Evolutionary conservation across 2,113 vertebrate species (phyloP), one percentile per base, ranked within the genome.

Genomic region (Neofelis nebulosa): DNA sequence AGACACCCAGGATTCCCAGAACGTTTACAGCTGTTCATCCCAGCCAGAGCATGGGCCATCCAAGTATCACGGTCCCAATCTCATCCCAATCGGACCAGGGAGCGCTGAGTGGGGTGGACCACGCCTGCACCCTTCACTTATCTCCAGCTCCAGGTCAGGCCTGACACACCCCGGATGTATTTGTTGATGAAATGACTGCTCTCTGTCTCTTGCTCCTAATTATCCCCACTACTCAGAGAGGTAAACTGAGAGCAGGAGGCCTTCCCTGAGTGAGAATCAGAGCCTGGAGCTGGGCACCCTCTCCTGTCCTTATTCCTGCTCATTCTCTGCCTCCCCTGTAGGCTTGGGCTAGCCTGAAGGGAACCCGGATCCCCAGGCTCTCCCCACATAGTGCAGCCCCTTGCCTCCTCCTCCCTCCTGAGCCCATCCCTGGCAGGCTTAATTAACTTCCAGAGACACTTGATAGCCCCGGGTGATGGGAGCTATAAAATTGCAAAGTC

Each of bases 361-460:
- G 25, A 78, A 50, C 76, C 36, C 33, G 48, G 21, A 21, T 38
- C 76, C 48, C 38, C 36, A 5, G 3, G 9, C 68, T 45, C 45
- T 61, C 68, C 38, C 18, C 1, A 11, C 36, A 9, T 7, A 29
- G 8, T 41, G 41, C 76, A 48, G 50, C 45, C 68, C 61, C 48
- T 16, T 0, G 1, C 41, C 36, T 81, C 79, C 81, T n/a, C 41
- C 7, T 38, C 29, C 19, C 33, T 33, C 55, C 29, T 12, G 38
- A 95, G 89, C 86, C 38, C 78, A n/a, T 92, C 89, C 91, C 80
- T 94, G 68, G 87, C 38, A 80, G 96, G 68, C 95, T 98, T 98
- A 95, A 98, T 98, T 98, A 98, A 97, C 96, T 97, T 94, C 61
- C 15, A 87, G 93, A 97, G 92, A 90, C 66, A 95, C 86, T 78